Evolutionary conservation across 2,797 vertebrate genomes (phyloP), one percentile per base, ranked within the genome.

Genomic region (Sebastes nivosus): DNA sequence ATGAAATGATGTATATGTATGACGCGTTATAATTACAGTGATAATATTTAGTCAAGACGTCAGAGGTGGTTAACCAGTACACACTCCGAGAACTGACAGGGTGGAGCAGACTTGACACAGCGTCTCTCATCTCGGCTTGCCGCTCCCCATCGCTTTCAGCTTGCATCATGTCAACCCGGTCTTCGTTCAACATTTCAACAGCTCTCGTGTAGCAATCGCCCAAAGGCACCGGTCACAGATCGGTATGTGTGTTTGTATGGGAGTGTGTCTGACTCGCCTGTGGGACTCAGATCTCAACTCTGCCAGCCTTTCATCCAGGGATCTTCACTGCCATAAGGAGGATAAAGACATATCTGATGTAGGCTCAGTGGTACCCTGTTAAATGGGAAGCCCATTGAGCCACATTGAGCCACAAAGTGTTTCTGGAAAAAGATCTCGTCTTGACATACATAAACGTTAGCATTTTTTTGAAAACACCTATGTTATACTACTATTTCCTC

Each of bases 1-100:
- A 73, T 63, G n/a, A 52, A 60, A 36, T 38, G 14, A 60, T 59
- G 42, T 63, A 38, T 67, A 34, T 54, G 59, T 60, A 57, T 71
- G 66, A 86, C 34, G 70, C 59, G 79, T 72, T 77, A 60, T 80
- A 83, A 92, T 87, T 88, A 76, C 75, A 71, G 81, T 54, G 66
- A 81, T 92, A 92, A 93, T 85, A 78, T 92, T 94, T 91, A 88
- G 81, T 91, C 80, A 67, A 82, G 81, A 87, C 12, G 75, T 87
- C 90, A 85, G 61, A 60, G 75, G 76, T 83, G 63, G 75, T 93
- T 93, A 92, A 87, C 73, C 81, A 73, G 73, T 25, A 61, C 7
- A 34, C 81, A 78, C 68, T 82, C 72, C 32, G 32, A 80, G 79
- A 92, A 82, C 85, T 91, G 93, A 92, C 87, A 72, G 81, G 81